Evolutionary conservation across 2,113 vertebrate genomes (phyloP), one percentile per base, ranked within the genome.

Genomic region (Picathartes gymnocephalus): DNA sequence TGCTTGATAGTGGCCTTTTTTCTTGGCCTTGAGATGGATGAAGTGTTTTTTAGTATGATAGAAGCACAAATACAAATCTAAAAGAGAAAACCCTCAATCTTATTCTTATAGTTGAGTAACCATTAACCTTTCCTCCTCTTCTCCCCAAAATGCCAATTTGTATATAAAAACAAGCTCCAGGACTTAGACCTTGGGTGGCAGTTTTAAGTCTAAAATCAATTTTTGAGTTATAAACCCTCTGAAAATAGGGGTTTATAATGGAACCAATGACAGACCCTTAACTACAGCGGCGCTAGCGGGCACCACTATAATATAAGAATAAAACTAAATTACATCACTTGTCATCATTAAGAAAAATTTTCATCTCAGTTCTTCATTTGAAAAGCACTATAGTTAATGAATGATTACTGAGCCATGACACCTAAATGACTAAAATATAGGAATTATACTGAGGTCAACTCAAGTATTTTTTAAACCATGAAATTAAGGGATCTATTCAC

Each of bases 261-360:
- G 94, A 93, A 83, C 82, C 93, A 92, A 88, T 96, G 96, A 97
- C 95, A 97, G 97, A 97, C 94, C 94, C 94, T 93, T 71, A 95
- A 95, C 95, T 94, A 66, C 30, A n/a, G 96, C 3, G 96, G 91
- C 91, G 96, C 98, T 97, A 96, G 66, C 33, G 60, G 97, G 97
- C 96, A 97, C 96, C 94, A 91, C 84, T 85, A 84, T 94, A 93
- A 86, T 82, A 92, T 76, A 96, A 73, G 97, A 97, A 98, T 97
- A 98, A 98, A 97, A 96, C 96, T 97, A 97, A 98, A 98, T 98
- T 97, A 97, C 95, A 97, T 97, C 97, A 96, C 98, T 97, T 97
- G 98, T 98, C 98, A 98, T 98, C 97, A 97, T 98, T 98, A 97
- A 97, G 97, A 98, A 97, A 97, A 97, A 97, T 97, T 96, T 98